These are phyloP conservation scores for Urocitellus parryii DNA, from an alignment of 2,113 vertebrate genomes.

Conservation along the genomic window DNA sequence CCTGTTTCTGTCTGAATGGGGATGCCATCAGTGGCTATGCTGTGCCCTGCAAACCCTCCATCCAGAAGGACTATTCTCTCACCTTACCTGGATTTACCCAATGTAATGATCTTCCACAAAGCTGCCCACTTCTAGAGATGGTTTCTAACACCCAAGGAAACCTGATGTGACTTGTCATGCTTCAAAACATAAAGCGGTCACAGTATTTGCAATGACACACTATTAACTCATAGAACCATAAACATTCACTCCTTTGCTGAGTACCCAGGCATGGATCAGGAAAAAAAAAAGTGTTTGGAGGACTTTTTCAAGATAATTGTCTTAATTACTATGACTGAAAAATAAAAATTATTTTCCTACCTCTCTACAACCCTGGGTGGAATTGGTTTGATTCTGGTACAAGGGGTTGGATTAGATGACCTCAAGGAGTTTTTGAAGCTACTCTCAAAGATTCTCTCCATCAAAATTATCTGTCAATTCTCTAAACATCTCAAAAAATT, in stretches of 20 bases:
- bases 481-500: constrained; percentile 51
- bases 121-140: neutral
- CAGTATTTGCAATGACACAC: neutral
- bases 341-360: neutral
- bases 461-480: constrained; percentile 17
- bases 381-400: neutral
- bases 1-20: neutral
- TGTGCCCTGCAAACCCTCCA: neutral
- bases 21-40: neutral
- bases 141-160: neutral
- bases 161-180: neutral
- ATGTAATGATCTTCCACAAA: neutral
- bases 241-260: neutral
- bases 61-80: neutral
- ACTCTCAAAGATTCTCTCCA: neutral
- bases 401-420: neutral
- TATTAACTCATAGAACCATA: neutral
- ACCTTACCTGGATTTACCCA: neutral
- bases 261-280: neutral
- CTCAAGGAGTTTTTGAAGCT: neutral
- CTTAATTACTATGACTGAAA: neutral
- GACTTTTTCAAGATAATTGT: neutral
- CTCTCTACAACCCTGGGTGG: neutral
- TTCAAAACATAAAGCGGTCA: neutral
- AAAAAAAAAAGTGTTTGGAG: neutral